Evolutionary conservation across 2,888 invertebrate genomes (phyloP).

Genomic region (Oligia strigilis): DNA sequence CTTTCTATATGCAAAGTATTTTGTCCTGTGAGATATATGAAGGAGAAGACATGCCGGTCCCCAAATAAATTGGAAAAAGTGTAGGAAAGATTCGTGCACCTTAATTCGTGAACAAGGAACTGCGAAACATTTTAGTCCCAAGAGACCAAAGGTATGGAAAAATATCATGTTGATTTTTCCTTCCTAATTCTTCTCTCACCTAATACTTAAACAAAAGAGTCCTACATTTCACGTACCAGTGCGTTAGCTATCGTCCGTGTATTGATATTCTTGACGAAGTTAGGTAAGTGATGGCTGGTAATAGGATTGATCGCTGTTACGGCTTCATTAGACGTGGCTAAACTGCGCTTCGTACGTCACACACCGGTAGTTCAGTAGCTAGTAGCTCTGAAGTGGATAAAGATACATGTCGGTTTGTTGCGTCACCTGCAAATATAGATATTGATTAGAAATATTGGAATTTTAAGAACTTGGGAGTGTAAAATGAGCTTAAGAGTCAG

Average conservation of each 20-base stretch:
- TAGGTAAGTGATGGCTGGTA: slow-evolving; percentile 79
- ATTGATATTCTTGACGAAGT: slow-evolving; percentile 59
- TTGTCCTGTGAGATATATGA: not conserved
- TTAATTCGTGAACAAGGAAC: not conserved
- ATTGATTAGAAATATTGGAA: not conserved
- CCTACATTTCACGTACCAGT: slow-evolving; percentile 33
- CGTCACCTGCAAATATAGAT: not conserved
- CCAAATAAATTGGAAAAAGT: not conserved
- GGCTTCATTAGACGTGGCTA: slow-evolving; percentile 88
- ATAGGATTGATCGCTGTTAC: slow-evolving; percentile 83
- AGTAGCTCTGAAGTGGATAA: slow-evolving; percentile 23
- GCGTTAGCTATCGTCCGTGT: slow-evolving; percentile 16
- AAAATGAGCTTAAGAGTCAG: not conserved
- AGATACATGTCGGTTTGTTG: not conserved
- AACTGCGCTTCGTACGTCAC: slow-evolving; percentile 80
- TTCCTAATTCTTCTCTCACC: not conserved
- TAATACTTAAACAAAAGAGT: slow-evolving; percentile 4
- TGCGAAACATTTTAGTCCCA: not conserved
- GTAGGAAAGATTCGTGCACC: not conserved
- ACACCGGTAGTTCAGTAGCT: slow-evolving; percentile 4
- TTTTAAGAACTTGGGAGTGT: not conserved
- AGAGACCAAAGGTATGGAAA: not conserved
- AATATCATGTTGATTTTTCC: not conserved
- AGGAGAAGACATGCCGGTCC: too few relatives aligned
- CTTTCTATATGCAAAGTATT: not conserved